Evolutionary conservation across 2,797 vertebrate species (phyloP).

Genomic region (Myotis daubentonii): DNA sequence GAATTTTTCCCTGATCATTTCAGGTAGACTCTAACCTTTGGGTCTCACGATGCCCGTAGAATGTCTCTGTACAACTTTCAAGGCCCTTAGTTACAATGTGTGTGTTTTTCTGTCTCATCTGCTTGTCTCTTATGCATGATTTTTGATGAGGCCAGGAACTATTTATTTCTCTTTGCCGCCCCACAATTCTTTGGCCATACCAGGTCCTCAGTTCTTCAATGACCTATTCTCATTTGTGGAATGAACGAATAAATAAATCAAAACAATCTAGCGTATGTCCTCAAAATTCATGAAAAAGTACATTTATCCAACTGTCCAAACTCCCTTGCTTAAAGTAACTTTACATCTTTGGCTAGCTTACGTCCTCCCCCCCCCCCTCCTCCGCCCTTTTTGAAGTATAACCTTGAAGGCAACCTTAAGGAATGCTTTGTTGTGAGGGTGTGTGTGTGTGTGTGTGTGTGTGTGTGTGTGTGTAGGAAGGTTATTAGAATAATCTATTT

Average conservation of each 20-base stretch:
- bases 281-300: conserved; percentile 21
- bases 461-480: neutral
- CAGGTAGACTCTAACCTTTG: neutral
- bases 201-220: neutral
- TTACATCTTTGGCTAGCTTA: neutral
- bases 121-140: neutral
- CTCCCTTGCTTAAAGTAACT: neutral
- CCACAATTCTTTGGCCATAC: neutral
- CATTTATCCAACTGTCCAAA: neutral
- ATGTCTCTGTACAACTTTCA: neutral
- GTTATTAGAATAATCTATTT: conserved; percentile 47
- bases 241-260: neutral
- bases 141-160: neutral
- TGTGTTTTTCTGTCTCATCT: neutral
- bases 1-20: neutral
- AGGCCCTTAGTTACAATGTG: neutral
- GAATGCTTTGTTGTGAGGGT: neutral
- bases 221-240: neutral
- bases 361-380: neutral
- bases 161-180: conserved; percentile 10
- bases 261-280: neutral
- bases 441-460: neutral
- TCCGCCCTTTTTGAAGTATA: neutral
- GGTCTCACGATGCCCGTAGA: neutral
- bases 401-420: neutral